These are phyloP conservation scores for Calameuta idolon DNA, from an alignment of 2,888 invertebrate genomes.

Conservation along the genomic window DNA sequence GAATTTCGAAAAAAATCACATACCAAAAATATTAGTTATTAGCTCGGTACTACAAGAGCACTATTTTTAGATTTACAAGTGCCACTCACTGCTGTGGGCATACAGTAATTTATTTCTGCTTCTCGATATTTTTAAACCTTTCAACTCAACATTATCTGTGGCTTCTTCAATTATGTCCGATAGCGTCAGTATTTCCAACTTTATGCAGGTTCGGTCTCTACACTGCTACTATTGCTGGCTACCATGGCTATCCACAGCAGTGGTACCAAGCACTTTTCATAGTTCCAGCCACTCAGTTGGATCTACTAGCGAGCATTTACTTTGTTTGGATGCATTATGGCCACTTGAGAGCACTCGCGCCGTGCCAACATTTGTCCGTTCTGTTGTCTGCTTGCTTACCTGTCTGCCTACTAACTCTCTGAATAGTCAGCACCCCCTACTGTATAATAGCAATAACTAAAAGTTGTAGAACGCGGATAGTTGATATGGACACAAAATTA, in stretches of 20 bases:
- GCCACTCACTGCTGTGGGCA: too few species aligned
- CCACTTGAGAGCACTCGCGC: slow-evolving; percentile 26
- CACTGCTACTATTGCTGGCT: not conserved
- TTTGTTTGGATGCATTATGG: slow-evolving; percentile 30
- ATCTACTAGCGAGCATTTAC: slow-evolving; percentile 20
- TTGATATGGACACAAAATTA: not conserved
- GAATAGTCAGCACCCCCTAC: not conserved
- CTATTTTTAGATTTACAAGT: not conserved
- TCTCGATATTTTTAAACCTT: not conserved
- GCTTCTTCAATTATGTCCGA: not conserved
- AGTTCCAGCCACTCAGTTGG: not conserved
- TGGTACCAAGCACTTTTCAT: not conserved
- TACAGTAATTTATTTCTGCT: not conserved
- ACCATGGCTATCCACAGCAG: not conserved
- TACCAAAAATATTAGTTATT: not conserved
- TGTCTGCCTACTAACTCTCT: not conserved
- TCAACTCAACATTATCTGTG: not conserved
- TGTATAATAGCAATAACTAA: not conserved
- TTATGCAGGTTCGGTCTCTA: not conserved
- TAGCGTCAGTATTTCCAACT: not conserved
- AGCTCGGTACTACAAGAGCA: not conserved
- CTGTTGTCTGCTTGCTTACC: not conserved
- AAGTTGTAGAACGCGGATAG: not conserved
- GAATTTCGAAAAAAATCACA: not conserved
- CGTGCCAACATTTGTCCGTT: slow-evolving; percentile 7